Conservation (phyloP, 2,888 invertebrate species). For the Noctua janthe region DNA sequence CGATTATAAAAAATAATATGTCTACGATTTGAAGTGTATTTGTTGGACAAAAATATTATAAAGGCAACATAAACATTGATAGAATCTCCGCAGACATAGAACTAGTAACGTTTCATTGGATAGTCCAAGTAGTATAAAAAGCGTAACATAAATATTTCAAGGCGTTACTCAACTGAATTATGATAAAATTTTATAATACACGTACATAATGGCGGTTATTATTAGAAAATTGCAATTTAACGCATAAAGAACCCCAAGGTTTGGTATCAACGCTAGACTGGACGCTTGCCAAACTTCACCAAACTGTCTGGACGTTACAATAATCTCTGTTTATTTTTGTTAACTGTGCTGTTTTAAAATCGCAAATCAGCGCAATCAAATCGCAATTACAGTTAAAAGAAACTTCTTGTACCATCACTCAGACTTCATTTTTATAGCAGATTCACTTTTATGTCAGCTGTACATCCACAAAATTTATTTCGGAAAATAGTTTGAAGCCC, state of each 20-base stretch:
- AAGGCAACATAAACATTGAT: conserved; percentile 19
- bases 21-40: conserved; percentile 7
- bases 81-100: conserved; percentile 7
- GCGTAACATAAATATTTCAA: conserved; percentile 57
- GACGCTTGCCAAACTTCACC: conserved; percentile 77
- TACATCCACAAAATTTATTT: conserved; percentile 48
- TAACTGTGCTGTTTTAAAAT: conserved; percentile 73
- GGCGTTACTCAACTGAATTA: conserved; percentile 53
- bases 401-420: conserved; percentile 46
- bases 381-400: conserved; percentile 56
- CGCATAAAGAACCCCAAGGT: conserved; percentile 79
- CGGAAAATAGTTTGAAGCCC: conserved; percentile 28
- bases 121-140: conserved; percentile 47
- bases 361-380: conserved; percentile 69
- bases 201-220: conserved; percentile 67
- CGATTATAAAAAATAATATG: background rate
- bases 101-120: conserved; percentile 6
- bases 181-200: conserved; percentile 59
- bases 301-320: conserved; percentile 77
- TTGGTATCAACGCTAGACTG: conserved; percentile 75
- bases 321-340: conserved; percentile 78
- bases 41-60: conserved; percentile 32
- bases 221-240: conserved; percentile 72
- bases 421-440: conserved; percentile 26
- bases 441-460: conserved; percentile 31